These are phyloP conservation scores for Hemichromis elongatus DNA, from an alignment of 2,113 vertebrate species.

Conservation along the genomic window DNA sequence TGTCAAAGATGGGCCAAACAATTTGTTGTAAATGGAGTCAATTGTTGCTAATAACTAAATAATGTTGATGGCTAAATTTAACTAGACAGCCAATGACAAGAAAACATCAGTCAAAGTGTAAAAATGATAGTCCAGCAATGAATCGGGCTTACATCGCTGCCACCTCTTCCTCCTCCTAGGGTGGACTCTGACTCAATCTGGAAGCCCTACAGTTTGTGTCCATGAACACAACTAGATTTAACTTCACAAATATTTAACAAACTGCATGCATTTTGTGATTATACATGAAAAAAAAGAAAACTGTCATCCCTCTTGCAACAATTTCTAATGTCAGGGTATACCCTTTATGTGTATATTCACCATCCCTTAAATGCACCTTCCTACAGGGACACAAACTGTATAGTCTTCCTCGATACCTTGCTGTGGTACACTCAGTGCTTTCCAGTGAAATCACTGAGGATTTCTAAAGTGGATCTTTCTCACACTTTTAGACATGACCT, in stretches of 20 bases:
- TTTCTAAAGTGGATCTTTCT: not conserved
- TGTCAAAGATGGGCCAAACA: not conserved
- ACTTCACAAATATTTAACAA: not conserved
- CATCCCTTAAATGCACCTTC: not conserved
- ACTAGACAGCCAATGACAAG: not conserved
- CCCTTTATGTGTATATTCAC: not conserved
- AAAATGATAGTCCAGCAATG: not conserved
- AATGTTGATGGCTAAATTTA: not conserved
- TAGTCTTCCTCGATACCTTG: not conserved
- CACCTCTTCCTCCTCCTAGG: not conserved
- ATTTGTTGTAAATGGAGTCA: not conserved
- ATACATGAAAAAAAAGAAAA: not conserved
- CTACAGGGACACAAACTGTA: not conserved
- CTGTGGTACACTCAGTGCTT: not conserved
- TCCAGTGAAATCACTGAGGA: not conserved
- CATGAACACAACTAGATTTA: not conserved
- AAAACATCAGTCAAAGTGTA: not conserved
- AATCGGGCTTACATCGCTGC: fast-evolving
- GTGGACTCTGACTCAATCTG: not conserved
- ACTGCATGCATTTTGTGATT: not conserved
- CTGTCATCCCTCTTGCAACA: not conserved
- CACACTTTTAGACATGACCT: not conserved
- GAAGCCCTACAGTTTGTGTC: not conserved
- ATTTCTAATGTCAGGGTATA: not conserved
- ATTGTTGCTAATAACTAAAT: not conserved